Percentiles rank a stretch among this genome's conserved stretches.
Conservation (phyloP, 2,797 vertebrate species). For the Ataeniobius toweri region DNA sequence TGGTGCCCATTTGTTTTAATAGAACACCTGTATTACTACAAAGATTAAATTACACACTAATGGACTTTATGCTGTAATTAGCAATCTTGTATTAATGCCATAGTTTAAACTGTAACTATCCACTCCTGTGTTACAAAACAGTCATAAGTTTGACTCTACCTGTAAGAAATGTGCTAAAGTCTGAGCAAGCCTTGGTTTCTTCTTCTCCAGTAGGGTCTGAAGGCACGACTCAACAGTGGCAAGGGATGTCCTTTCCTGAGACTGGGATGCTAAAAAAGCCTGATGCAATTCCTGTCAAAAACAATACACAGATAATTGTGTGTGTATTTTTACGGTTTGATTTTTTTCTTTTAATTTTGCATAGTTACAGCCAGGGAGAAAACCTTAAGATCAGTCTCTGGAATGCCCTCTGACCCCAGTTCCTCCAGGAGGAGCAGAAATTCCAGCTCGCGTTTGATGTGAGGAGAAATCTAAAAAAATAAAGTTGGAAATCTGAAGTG, state of each 20-base stretch:
- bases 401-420: slow-evolving; percentile 81
- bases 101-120: no score
- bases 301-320: neutral
- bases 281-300: slow-evolving; percentile 85
- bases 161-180: slow-evolving; percentile 79
- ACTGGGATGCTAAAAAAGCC: slow-evolving; percentile 75
- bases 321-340: neutral
- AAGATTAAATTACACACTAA: no score
- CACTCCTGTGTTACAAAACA: no score
- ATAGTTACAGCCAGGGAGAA: neutral
- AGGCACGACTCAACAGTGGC: slow-evolving; percentile 81
- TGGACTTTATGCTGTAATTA: no score
- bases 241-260: slow-evolving; percentile 40
- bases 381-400: slow-evolving; percentile 86
- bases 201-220: slow-evolving; percentile 78
- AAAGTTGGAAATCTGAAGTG: neutral
- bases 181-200: slow-evolving; percentile 82
- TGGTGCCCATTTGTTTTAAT: no score
- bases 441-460: slow-evolving; percentile 84
- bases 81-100: no score
- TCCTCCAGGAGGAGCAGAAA: slow-evolving; percentile 93
- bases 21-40: no score
- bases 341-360: neutral
- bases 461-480: slow-evolving; percentile 69
- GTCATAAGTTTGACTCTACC: slow-evolving; percentile 44